These are phyloP conservation scores for Heliangelus exortis DNA, from an alignment of 2,797 vertebrate genomes.

Conservation along the genomic window DNA sequence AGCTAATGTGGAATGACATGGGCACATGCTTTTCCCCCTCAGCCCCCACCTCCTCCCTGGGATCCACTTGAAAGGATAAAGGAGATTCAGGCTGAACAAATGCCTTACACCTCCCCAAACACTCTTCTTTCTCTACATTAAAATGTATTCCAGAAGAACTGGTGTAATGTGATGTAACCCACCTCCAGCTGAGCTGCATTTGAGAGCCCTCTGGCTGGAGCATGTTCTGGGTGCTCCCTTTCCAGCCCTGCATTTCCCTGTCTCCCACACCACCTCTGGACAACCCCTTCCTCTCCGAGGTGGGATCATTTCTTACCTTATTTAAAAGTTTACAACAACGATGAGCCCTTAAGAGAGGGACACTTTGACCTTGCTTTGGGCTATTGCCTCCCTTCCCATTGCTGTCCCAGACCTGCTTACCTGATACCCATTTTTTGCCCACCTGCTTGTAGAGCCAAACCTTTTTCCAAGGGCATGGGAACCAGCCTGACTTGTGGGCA, in stretches of 20 bases:
- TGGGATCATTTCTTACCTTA: background rate
- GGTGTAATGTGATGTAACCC: background rate
- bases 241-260: background rate
- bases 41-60: background rate
- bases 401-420: background rate
- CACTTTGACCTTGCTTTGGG: background rate
- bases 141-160: background rate
- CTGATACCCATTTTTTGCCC: background rate
- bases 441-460: background rate
- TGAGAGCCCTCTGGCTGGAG: background rate
- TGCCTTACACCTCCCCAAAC: background rate
- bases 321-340: background rate
- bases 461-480: constrained; percentile 1
- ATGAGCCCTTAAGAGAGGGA: background rate
- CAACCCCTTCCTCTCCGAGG: background rate
- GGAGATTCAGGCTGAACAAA: background rate
- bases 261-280: background rate
- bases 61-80: background rate
- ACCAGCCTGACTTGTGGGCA: background rate
- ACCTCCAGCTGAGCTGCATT: background rate
- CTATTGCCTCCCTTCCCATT: background rate
- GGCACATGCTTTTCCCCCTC: constrained; percentile 1
- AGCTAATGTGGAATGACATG: background rate
- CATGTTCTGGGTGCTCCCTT: background rate
- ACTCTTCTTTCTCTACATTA: background rate